Conservation (phyloP, 2,888 invertebrate genomes). For the Pseudococcus jackbeardsleyi region DNA sequence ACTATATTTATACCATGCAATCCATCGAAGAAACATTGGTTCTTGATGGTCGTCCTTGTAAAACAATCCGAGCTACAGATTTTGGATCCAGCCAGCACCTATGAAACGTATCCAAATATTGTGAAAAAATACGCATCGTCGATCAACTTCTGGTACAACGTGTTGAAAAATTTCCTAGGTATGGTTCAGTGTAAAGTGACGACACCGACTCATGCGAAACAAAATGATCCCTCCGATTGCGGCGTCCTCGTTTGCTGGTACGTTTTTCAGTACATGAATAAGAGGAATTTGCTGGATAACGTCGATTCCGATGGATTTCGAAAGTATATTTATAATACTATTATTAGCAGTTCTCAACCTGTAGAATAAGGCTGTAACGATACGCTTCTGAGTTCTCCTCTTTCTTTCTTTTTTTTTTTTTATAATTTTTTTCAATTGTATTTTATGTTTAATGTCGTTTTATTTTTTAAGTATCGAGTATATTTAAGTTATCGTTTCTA, state of each 20-base stretch:
- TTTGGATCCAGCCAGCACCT: slow-evolving; percentile 46
- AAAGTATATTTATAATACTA: slow-evolving; percentile 51
- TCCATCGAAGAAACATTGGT: slow-evolving; percentile 61
- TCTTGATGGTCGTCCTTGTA: slow-evolving; percentile 54
- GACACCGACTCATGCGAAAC: slow-evolving; percentile 29
- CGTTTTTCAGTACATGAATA: slow-evolving; percentile 58
- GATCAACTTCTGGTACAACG: slow-evolving; percentile 54
- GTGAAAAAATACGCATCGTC: slow-evolving; percentile 41
- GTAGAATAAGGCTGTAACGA: background rate
- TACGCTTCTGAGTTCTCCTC: background rate
- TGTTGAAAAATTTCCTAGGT: slow-evolving; percentile 41
- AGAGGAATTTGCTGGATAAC: slow-evolving; percentile 51
- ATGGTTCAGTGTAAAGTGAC: slow-evolving; percentile 46
- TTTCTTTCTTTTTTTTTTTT: too few relatives aligned
- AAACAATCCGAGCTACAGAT: slow-evolving; percentile 54
- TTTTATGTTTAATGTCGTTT: background rate
- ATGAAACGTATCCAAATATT: background rate
- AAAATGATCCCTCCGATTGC: slow-evolving; percentile 41
- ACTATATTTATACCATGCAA: slow-evolving; percentile 63
- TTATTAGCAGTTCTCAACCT: slow-evolving; percentile 44
- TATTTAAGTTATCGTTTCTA: background rate
- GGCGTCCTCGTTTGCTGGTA: slow-evolving; percentile 59
- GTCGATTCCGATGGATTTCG: slow-evolving; percentile 50
- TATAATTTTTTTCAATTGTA: background rate
- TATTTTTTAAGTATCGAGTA: background rate